Conservation (phyloP, 2,888 invertebrate genomes). For the Archips xylosteana region DNA sequence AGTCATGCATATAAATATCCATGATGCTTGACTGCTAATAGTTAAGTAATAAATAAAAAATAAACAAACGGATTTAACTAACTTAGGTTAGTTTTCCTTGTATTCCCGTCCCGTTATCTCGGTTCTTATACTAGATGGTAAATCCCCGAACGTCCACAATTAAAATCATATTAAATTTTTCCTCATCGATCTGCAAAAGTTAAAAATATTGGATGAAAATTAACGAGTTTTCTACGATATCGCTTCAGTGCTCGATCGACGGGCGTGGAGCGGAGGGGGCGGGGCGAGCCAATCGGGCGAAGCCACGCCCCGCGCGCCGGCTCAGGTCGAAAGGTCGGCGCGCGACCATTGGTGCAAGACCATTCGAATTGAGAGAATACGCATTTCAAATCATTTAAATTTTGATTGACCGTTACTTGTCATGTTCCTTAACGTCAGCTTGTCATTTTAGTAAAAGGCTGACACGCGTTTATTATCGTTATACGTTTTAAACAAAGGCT, state of each 20-base stretch:
- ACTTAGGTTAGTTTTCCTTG: slow-evolving; percentile 2
- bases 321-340: slow-evolving; percentile 79
- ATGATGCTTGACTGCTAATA: not conserved
- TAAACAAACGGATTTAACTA: not conserved
- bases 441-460: no score
- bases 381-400: slow-evolving; percentile 8
- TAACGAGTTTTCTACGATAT: slow-evolving; percentile 46
- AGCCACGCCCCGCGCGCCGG: slow-evolving; percentile 79
- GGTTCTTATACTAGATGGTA: not conserved
- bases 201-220: slow-evolving; percentile 39
- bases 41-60: not conserved
- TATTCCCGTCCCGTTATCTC: not conserved
- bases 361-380: slow-evolving; percentile 30
- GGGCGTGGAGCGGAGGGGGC: slow-evolving; percentile 67
- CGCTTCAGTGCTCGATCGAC: slow-evolving; percentile 55
- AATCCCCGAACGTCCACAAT: slow-evolving; percentile 1
- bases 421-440: not conserved
- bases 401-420: slow-evolving; percentile 5
- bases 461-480: not conserved
- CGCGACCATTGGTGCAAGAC: slow-evolving; percentile 66
- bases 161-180: slow-evolving; percentile 21
- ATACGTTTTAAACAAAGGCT: not conserved
- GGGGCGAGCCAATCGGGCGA: slow-evolving; percentile 77
- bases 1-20: not conserved
- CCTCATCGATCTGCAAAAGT: slow-evolving; percentile 18